phyloP scores from a whole-genome alignment of 1,140 invertebrate species.

The Antheraea pernyi region DNA sequence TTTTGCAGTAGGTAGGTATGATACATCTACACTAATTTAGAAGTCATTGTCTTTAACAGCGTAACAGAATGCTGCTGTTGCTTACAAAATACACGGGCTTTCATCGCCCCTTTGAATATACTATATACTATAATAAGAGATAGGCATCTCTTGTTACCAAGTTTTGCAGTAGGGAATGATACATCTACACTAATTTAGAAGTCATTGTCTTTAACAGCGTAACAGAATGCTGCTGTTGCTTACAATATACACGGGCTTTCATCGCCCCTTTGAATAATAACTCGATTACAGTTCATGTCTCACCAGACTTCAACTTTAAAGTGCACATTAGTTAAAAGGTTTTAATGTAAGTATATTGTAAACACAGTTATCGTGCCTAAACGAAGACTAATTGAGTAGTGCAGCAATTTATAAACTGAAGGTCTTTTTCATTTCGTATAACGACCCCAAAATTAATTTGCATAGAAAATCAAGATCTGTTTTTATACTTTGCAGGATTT shows the following conservation, averaged over 20 bases:
- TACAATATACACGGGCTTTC: neutral
- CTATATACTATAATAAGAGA: too few relatives aligned
- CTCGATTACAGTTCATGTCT: neutral
- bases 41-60: neutral
- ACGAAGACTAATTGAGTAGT: neutral
- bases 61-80: neutral
- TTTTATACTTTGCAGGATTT: too few relatives aligned
- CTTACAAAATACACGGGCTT: neutral
- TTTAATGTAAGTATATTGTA: neutral
- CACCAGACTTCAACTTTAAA: neutral
- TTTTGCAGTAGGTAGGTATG: too few relatives aligned
- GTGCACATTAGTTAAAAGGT: neutral
- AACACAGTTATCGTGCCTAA: neutral
- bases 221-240: neutral
- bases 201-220: neutral
- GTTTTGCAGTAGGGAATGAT: too few relatives aligned
- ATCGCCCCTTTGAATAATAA: neutral
- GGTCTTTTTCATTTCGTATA: neutral
- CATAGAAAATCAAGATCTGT: too few relatives aligned
- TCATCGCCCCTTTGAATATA: neutral
- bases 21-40: too few relatives aligned
- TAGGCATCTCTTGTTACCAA: too few relatives aligned
- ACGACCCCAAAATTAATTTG: neutral
- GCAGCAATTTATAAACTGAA: neutral
- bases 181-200: too few relatives aligned